Conservation (phyloP, 1,140 invertebrate genomes). For the Ectropis grisescens region DNA sequence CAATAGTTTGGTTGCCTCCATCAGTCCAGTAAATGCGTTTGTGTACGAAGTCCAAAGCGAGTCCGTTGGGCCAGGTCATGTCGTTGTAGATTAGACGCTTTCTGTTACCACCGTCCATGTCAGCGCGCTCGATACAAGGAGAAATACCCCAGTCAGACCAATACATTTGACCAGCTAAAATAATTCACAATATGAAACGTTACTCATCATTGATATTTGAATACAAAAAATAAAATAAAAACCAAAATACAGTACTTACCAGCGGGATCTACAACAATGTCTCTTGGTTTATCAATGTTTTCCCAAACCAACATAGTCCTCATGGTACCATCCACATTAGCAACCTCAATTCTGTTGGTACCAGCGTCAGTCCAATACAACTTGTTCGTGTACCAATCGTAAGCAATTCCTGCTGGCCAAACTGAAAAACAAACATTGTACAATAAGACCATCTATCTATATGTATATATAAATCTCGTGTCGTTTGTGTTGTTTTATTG, state of each 20-base stretch:
- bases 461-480: too few species aligned
- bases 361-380: conserved; percentile 92
- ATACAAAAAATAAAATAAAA: too few species aligned
- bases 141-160: conserved; percentile 91
- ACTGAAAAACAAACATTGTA: conserved; percentile 42
- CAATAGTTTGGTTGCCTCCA: conserved; percentile 83
- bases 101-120: conserved; percentile 88
- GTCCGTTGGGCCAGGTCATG: conserved; percentile 84
- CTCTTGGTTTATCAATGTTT: conserved; percentile 84
- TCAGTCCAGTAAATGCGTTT: conserved; percentile 87
- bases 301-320: conserved; percentile 84
- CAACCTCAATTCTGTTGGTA: conserved; percentile 86
- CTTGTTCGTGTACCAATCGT: conserved; percentile 90
- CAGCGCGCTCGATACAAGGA: conserved; percentile 86
- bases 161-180: conserved; percentile 80
- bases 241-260: conserved; percentile 70
- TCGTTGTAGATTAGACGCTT: conserved; percentile 77
- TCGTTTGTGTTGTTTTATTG: too few species aligned
- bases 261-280: conserved; percentile 87
- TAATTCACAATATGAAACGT: too few species aligned
- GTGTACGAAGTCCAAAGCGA: conserved; percentile 82
- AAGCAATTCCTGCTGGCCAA: conserved; percentile 81
- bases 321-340: conserved; percentile 82
- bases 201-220: too few species aligned
- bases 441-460: too few species aligned